Conservation (phyloP, 1,140 invertebrate species). For the Oryctes rhinoceros region DNA sequence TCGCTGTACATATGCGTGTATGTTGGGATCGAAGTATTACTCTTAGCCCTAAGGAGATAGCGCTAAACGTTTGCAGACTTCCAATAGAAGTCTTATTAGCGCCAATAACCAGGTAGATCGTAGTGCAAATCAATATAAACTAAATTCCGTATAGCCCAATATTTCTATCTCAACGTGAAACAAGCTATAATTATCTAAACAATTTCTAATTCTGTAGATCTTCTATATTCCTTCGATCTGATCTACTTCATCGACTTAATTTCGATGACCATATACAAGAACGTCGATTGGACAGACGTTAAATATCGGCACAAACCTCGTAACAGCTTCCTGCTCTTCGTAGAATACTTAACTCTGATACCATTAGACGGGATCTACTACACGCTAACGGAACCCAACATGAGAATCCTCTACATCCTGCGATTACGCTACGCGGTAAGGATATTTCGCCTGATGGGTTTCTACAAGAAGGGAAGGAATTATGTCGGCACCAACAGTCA, state of each 20-base stretch:
- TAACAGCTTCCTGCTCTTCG: neutral
- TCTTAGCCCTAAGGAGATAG: too few species aligned
- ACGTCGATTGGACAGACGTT: constrained; percentile 25
- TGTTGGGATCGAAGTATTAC: too few species aligned
- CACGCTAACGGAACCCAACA: neutral
- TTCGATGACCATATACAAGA: constrained; percentile 35
- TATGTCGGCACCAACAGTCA: neutral
- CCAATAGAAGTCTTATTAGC: too few species aligned
- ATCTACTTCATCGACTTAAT: constrained; percentile 36
- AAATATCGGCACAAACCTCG: constrained; percentile 14
- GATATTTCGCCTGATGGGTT: constrained; percentile 10
- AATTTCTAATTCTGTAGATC: neutral
- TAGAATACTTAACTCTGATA: constrained; percentile 38
- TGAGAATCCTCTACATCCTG: constrained; percentile 26
- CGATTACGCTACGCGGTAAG: constrained; percentile 38
- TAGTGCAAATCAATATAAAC: too few species aligned
- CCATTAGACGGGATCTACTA: constrained; percentile 39
- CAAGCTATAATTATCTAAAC: neutral
- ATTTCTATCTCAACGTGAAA: too few species aligned
- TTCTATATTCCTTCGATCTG: constrained; percentile 34
- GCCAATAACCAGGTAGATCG: too few species aligned
- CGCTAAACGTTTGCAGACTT: too few species aligned
- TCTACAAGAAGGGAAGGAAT: constrained; percentile 6
- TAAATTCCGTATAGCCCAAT: too few species aligned
- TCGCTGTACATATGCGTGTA: too few species aligned